phyloP scores from a whole-genome alignment of 2,113 vertebrate genomes.

The Perognathus longimembris region DNA sequence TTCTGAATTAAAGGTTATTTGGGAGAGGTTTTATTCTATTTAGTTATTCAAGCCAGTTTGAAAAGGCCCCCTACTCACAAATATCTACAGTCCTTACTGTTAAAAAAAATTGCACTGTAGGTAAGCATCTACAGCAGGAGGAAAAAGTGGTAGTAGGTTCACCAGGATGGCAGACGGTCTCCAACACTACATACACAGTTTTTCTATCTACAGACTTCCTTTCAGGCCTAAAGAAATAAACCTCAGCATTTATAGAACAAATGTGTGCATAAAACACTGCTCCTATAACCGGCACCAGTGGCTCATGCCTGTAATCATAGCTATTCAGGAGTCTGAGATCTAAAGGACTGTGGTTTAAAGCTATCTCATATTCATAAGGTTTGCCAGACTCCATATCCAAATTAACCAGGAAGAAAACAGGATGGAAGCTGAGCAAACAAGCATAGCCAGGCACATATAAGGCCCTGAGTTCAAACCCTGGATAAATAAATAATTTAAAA shows the following conservation, averaged over 20 bases:
- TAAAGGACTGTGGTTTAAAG: too few relatives aligned
- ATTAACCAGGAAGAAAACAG: too few relatives aligned
- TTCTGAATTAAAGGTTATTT: constrained; percentile 58
- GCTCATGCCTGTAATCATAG: too few relatives aligned
- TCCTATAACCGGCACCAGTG: neutral
- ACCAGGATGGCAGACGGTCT: neutral
- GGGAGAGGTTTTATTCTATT: constrained; percentile 41
- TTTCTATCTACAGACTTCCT: neutral
- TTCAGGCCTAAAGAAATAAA: constrained; percentile 27
- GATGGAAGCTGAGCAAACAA: neutral
- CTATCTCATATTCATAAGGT: too few relatives aligned
- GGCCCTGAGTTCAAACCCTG: too few relatives aligned
- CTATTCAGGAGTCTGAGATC: too few relatives aligned
- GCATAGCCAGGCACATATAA: too few relatives aligned
- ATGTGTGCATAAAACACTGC: neutral
- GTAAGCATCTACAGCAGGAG: neutral
- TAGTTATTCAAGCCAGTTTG: constrained; percentile 14
- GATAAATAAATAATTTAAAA: too few relatives aligned
- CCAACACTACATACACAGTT: neutral
- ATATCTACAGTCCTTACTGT: constrained; percentile 27
- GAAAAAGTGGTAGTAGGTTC: neutral
- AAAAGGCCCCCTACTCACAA: constrained; percentile 26
- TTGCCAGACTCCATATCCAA: too few relatives aligned
- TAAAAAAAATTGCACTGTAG: neutral
- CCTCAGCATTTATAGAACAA: neutral